Percentiles rank a stretch among this genome's conserved stretches.
These are phyloP conservation scores for Odontocolon sp. DNA, from an alignment of 2,888 invertebrate genomes.

Conservation along the genomic window DNA sequence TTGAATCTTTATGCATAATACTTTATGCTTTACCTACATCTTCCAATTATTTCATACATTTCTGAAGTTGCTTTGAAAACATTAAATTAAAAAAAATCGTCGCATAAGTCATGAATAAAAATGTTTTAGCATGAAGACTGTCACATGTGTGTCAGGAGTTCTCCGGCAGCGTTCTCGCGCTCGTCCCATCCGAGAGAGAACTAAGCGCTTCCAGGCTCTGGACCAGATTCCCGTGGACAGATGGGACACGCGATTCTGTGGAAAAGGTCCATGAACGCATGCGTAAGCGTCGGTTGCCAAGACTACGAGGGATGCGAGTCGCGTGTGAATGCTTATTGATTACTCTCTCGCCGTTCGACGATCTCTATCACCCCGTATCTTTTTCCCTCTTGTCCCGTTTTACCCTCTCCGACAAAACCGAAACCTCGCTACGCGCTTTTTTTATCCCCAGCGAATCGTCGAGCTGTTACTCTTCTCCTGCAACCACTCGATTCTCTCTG, in stretches of 20 bases:
- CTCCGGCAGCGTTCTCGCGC: neutral
- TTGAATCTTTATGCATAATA: no score
- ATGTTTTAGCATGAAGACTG: neutral
- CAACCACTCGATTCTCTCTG: neutral
- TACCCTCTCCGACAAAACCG: neutral
- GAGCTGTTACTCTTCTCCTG: neutral
- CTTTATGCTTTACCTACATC: no score
- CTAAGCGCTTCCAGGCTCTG: conserved; percentile 17
- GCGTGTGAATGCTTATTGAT: conserved; percentile 78
- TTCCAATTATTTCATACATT: no score
- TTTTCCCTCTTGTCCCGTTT: conserved; percentile 52
- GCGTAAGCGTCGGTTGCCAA: conserved; percentile 70
- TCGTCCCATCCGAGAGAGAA: neutral
- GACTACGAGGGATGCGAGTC: conserved; percentile 71
- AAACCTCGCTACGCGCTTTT: conserved; percentile 22
- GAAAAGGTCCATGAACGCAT: conserved; percentile 53
- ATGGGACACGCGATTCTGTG: conserved; percentile 50
- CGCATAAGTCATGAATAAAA: no score
- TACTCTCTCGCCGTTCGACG: conserved; percentile 72
- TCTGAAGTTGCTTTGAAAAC: no score
- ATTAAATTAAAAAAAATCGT: no score
- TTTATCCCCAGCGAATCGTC: conserved; percentile 3
- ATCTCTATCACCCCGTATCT: conserved; percentile 69
- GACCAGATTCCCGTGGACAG: conserved; percentile 19
- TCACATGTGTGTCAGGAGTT: no score